Conservation (phyloP, 2,888 invertebrate species). For the Synergus itoensis region DNA sequence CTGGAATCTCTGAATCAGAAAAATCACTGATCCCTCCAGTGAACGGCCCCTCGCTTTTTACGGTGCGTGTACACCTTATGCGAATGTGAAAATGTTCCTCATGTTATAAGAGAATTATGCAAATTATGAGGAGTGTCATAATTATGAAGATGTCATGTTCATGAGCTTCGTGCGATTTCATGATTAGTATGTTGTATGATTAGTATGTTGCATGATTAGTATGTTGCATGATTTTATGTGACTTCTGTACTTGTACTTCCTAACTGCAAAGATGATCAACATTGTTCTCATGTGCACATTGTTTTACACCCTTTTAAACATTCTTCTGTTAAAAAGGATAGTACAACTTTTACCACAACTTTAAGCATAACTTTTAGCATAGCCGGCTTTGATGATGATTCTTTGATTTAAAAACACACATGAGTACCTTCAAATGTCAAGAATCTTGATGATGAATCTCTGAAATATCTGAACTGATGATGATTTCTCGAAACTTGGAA, state of each 20-base stretch:
- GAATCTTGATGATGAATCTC: slow-evolving; percentile 12
- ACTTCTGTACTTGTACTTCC: background rate
- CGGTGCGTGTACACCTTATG: too few relatives aligned
- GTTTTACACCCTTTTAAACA: background rate
- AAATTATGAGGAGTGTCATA: background rate
- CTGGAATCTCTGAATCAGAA: too few relatives aligned
- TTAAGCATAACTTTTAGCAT: background rate
- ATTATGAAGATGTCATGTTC: background rate
- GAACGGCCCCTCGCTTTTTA: too few relatives aligned
- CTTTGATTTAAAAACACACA: background rate
- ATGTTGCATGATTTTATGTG: slow-evolving; percentile 6
- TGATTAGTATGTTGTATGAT: too few relatives aligned
- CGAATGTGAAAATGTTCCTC: too few relatives aligned
- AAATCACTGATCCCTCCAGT: too few relatives aligned
- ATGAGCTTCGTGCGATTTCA: too few relatives aligned
- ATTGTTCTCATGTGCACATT: background rate
- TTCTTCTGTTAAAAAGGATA: background rate
- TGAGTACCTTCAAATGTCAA: background rate
- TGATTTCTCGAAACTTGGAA: background rate
- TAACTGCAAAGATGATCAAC: background rate
- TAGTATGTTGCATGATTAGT: too few relatives aligned
- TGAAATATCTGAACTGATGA: background rate
- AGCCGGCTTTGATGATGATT: slow-evolving; percentile 26
- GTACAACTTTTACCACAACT: too few relatives aligned
- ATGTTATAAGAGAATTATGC: too few relatives aligned